phyloP scores from a whole-genome alignment of 1,140 invertebrate genomes.

The Ruditapes philippinarum region DNA sequence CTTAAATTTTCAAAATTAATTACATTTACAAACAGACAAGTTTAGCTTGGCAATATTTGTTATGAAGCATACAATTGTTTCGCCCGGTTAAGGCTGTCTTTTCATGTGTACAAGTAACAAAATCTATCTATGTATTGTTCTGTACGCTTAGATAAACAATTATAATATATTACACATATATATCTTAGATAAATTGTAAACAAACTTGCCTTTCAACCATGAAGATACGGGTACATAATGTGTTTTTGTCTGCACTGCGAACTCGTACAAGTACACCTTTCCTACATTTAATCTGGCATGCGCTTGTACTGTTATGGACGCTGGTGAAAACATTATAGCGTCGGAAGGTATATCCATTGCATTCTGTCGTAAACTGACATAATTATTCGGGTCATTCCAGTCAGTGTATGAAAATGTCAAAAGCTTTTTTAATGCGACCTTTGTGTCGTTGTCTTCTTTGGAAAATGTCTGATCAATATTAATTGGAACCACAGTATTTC shows the following conservation, averaged over 20 bases:
- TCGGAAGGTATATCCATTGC: constrained; percentile 59
- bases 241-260: constrained; percentile 47
- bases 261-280: constrained; percentile 61
- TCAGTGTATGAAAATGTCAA: neutral
- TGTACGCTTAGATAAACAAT: too few relatives aligned
- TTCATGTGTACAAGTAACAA: too few relatives aligned
- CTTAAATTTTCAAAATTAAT: too few relatives aligned
- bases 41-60: too few relatives aligned
- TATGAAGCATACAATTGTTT: too few relatives aligned
- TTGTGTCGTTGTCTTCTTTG: neutral
- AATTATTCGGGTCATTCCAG: constrained; percentile 55
- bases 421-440: neutral
- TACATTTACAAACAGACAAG: too few relatives aligned
- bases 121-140: too few relatives aligned
- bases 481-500: neutral
- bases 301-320: constrained; percentile 11
- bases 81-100: too few relatives aligned
- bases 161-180: too few relatives aligned
- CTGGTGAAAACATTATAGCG: constrained; percentile 51
- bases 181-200: too few relatives aligned
- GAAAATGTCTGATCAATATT: neutral
- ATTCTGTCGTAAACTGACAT: constrained; percentile 34
- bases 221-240: neutral
- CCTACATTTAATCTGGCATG: constrained; percentile 21
- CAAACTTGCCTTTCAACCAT: constrained; percentile 25